Base-by-base conservation (phyloP, 2,888 invertebrate genomes). In the Papilio gigon region DNA sequence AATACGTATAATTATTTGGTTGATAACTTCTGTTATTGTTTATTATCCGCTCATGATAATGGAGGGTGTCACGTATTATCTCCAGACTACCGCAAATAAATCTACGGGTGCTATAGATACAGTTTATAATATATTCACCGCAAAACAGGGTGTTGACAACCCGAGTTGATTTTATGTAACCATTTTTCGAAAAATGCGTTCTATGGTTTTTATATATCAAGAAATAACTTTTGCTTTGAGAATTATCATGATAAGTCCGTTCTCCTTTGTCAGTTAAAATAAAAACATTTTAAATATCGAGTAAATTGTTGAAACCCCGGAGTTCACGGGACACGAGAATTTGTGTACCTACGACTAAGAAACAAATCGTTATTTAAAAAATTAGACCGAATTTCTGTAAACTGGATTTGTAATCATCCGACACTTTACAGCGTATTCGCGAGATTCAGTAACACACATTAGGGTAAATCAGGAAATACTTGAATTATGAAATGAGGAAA, bases 11-110 rank as follows among this genome's bases (percentile, higher is more conserved):
- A 27, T 27, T 56, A 56, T 56, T 56, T 56, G 30, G 30, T 30
- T 56, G 30, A 56, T n/a, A 30, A 53, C 17, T 56, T 27, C 30
- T 56, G 30, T 30, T 56, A 56, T 56, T 56, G 53, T 30, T 56
- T 56, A 56, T 30, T 56, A 30, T n/a, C 27, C 27, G 17, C 9
- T 56, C 0, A 4, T 17, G 53, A 53, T 56, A 56, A 56, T 6
- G 8, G 0, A 56, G 30, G 17, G n/a, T 56, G 8, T 53, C 4
- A 17, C 8, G 8, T 17, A n/a, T 12, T 22, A 27, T 30, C 22
- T 53, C 17, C 3, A 30, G 53, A 27, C 27, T 11, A 30, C 37
- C 3, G 11, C 30, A 30, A 56, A 30, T 30, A 30, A 56, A 30
- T 17, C 8, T n/a, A 8, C 11, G 8, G 53, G 27, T 35, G n/a